Conservation (phyloP, 2,888 invertebrate genomes). For the Pyralis farinalis region DNA sequence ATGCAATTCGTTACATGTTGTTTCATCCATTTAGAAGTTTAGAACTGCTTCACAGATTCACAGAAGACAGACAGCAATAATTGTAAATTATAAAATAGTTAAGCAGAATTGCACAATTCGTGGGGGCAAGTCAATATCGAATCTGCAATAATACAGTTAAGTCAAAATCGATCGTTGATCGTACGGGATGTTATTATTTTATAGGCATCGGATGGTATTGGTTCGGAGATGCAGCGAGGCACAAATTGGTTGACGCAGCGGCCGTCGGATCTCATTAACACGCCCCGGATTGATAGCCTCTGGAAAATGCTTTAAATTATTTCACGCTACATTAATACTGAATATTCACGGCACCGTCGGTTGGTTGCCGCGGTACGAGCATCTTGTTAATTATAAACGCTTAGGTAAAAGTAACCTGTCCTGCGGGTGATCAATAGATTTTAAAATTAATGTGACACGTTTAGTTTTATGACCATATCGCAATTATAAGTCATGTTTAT, state of each 20-base stretch:
- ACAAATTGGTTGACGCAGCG: slow-evolving; percentile 56
- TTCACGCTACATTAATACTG: slow-evolving; percentile 66
- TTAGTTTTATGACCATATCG: background rate
- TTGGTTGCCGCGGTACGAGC: background rate
- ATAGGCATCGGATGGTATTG: slow-evolving; percentile 29
- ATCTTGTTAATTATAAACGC: background rate
- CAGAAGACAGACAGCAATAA: too few relatives aligned
- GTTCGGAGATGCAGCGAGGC: slow-evolving; percentile 64
- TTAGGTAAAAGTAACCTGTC: too few relatives aligned
- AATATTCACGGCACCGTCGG: background rate
- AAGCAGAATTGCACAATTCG: too few relatives aligned
- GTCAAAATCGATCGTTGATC: slow-evolving; percentile 4
- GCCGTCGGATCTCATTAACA: slow-evolving; percentile 68
- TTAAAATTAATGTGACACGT: background rate
- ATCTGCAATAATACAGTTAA: background rate
- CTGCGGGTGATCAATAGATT: too few relatives aligned
- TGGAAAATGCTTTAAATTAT: slow-evolving; percentile 69
- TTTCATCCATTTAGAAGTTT: too few relatives aligned
- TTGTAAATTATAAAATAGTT: too few relatives aligned
- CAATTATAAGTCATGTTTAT: background rate
- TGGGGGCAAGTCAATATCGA: too few relatives aligned
- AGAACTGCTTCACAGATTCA: too few relatives aligned
- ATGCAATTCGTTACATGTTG: too few relatives aligned
- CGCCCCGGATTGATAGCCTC: slow-evolving; percentile 61
- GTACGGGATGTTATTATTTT: slow-evolving; percentile 1